Base-by-base conservation (phyloP, 2,797 vertebrate species). In the Onychomys leucogaster region DNA sequence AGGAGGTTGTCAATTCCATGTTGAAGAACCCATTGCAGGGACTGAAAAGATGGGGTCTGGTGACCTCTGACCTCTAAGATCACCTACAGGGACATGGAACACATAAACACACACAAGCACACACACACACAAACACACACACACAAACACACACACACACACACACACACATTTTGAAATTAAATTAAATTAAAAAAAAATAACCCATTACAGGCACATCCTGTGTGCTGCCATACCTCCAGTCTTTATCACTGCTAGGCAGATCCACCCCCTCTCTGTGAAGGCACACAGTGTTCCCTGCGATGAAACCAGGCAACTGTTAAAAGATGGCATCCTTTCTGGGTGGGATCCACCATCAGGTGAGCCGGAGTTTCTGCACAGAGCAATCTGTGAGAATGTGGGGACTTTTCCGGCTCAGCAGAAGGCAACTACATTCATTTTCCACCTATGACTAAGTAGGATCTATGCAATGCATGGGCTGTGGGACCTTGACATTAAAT, bases 401-500 rank as follows among this genome's bases (percentile, higher is more conserved):
- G 59, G 88, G 59, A 75, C 67, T 96, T 96, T 88, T 94, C 93
- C 96, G 84, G 41, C 95, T 97, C 96, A 97, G 76, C 90, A 57
- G 41, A 91, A 97, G 91, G 91, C 4, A 73, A 0, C 59, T 73
- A 19, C 69, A 95, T 95, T 97, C 95, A 67, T 89, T 69, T 85
- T 63, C 80, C 87, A 97, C 96, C 96, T 96, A 82, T 95, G 98
- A 96, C 96, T 96, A 82, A 97, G 88, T 89, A 59, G 89, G 84
- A 81, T 93, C 93, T 95, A 67, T 96, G 89, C 92, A 94, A 90
- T 91, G 71, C 82, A 97, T 81, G 73, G 89, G 76, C 94, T 95
- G 63, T 76, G 76, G 84, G 90, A 91, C 91, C 80, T 94, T 96
- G 92, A 97, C 96, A 95, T 97, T 97, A 95, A 96, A 97, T 94